Evolutionary conservation across 2,888 invertebrate genomes (phyloP), one percentile per base, ranked within the genome.

Genomic region (Amblyteles armatorius): DNA sequence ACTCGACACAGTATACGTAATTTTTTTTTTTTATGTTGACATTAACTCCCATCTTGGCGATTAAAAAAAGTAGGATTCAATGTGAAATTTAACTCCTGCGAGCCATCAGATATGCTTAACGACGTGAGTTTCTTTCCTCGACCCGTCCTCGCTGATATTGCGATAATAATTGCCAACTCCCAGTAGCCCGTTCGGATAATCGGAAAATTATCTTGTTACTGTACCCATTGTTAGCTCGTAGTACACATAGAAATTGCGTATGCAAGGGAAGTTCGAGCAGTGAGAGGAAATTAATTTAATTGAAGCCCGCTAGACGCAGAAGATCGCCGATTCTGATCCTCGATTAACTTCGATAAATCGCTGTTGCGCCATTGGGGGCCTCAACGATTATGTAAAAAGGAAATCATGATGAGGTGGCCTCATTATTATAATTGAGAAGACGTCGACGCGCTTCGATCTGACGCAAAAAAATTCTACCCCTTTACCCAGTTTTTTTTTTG

Each of bases 131-230:
- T 29, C 36, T 68, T 48, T 13, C 44, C 13, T 33, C 33, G n/a
- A 22, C 52, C 11, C 40, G 65, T 67, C 81, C 73, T 84, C 50
- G 77, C 44, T 67, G 33, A 52, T 22, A 73, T 82, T 69, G n/a
- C 63, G 50, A 84, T 80, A 68, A 60, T 76, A 83, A 83, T 84
- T 82, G 50, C 74, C 44, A 79, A 82, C 82, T 63, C 79, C 80
- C 83, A 84, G 33, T 73, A 50, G 11, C 44, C 13, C 4, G 13
- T 16, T 57, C 36, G 13, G 48, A 73, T 50, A 55, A 57, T 33
- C 60, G 22, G 7, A 57, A 63, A 67, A 36, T 44, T 6, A 76
- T 74, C 74, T 68, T 19, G 33, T 44, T 22, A 7, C 13, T 22
- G 9, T 16, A 65, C 48, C 22, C 16, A 81, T 72, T 63, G 60